Conservation (phyloP, 2,113 vertebrate species). For the Indri indri region DNA sequence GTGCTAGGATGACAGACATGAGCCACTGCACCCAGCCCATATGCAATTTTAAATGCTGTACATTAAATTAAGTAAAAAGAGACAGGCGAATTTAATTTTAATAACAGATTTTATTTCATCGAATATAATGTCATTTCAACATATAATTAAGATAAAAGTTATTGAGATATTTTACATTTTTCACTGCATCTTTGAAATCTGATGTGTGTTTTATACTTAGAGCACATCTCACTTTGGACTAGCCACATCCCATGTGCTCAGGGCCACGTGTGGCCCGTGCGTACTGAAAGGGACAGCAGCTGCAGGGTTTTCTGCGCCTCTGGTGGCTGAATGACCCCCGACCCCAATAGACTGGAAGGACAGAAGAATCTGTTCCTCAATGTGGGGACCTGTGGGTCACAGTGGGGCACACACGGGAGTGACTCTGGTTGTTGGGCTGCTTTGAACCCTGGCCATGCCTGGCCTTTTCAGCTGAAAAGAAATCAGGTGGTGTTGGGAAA, state of each 20-base stretch:
- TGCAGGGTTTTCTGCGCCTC: neutral
- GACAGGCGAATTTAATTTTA: neutral
- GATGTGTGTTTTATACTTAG: neutral
- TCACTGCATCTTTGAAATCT: neutral
- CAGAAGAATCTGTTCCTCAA: neutral
- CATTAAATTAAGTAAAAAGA: neutral
- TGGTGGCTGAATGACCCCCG: neutral
- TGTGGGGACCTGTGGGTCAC: neutral
- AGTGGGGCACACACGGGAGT: too few species aligned
- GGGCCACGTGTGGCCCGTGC: neutral
- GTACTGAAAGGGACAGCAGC: neutral
- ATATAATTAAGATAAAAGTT: neutral
- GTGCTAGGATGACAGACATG: too few species aligned
- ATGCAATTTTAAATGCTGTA: neutral
- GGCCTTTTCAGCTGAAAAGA: neutral
- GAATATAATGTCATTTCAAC: neutral
- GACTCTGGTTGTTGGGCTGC: neutral
- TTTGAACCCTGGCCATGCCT: neutral
- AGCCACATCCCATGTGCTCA: neutral
- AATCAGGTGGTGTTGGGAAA: neutral
- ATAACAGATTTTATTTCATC: neutral
- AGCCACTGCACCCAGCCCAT: too few species aligned
- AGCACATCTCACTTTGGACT: neutral
- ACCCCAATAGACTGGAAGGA: neutral
- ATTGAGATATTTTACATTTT: neutral